A percentile compares a stretch with the other conserved stretches of the same genome.
Evolutionary conservation across 2,797 vertebrate species (phyloP).

Genomic region (Chromobotia macracanthus): DNA sequence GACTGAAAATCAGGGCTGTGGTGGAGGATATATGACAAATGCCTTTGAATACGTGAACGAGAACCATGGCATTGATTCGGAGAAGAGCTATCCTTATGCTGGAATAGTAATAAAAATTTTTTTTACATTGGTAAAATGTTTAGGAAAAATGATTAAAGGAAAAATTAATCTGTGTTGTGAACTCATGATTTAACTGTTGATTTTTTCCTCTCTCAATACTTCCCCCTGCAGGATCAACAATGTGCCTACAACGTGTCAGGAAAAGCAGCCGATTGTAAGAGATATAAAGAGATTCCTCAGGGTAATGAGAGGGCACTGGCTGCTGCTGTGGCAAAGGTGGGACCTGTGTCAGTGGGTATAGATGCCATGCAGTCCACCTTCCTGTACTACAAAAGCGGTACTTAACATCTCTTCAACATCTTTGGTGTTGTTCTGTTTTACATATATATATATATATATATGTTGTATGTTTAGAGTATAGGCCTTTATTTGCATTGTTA

Average conservation of each 20-base stretch:
- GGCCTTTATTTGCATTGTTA: not conserved
- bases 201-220: conserved; percentile 23
- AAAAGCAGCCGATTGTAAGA: conserved; percentile 83
- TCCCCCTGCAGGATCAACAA: conserved; percentile 78
- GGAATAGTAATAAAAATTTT: conserved; percentile 77
- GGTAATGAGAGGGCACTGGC: conserved; percentile 86
- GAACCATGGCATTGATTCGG: conserved; percentile 92
- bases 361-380: conserved; percentile 87
- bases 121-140: not conserved
- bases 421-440: not conserved
- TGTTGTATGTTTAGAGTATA: not conserved
- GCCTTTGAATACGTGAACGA: conserved; percentile 88
- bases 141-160: no score
- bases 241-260: conserved; percentile 86
- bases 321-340: conserved; percentile 82
- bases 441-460: not conserved
- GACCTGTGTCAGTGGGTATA: conserved; percentile 88
- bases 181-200: not conserved
- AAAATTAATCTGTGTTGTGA: not conserved
- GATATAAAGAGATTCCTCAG: conserved; percentile 81
- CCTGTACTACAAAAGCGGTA: conserved; percentile 91
- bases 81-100: conserved; percentile 87
- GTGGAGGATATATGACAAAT: conserved; percentile 96
- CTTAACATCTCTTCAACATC: conserved; percentile 48
- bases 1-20: conserved; percentile 86